phyloP scores from a whole-genome alignment of 2,797 vertebrate genomes.

The Anguilla anguilla region DNA sequence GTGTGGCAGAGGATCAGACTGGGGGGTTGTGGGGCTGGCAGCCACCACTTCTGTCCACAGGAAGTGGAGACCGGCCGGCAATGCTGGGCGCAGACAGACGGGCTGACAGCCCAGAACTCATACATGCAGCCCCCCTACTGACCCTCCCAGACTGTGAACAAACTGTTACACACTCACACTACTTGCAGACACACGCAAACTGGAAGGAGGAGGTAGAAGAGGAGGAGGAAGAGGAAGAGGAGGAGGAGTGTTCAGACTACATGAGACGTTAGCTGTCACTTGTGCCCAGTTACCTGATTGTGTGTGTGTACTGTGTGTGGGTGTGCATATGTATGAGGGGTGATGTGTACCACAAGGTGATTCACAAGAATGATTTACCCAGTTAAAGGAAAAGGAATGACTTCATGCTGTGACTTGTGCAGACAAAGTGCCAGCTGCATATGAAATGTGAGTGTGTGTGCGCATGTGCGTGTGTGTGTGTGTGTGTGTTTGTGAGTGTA shows the following conservation, averaged over 20 bases:
- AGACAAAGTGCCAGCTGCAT: no score
- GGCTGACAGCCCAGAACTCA: neutral
- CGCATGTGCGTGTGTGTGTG: neutral
- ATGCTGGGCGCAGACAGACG: neutral
- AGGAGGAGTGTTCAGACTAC: conserved; percentile 19
- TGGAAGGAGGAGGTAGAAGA: neutral
- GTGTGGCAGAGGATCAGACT: neutral
- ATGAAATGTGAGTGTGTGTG: neutral
- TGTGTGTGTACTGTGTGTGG: neutral
- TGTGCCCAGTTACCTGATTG: neutral
- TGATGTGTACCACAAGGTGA: neutral
- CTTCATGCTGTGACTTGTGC: no score
- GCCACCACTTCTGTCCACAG: neutral
- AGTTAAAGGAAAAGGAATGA: no score
- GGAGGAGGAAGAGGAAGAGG: neutral
- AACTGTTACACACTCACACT: neutral
- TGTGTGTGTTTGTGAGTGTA: neutral
- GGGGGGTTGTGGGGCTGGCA: neutral
- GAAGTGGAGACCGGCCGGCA: neutral
- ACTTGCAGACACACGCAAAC: neutral
- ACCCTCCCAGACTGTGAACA: neutral
- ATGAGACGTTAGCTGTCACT: conserved; percentile 7
- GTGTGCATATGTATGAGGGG: neutral
- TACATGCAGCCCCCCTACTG: neutral
- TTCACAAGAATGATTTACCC: no score